Conservation (phyloP, 2,113 vertebrate genomes). For the Hirundichthys speculiger region DNA sequence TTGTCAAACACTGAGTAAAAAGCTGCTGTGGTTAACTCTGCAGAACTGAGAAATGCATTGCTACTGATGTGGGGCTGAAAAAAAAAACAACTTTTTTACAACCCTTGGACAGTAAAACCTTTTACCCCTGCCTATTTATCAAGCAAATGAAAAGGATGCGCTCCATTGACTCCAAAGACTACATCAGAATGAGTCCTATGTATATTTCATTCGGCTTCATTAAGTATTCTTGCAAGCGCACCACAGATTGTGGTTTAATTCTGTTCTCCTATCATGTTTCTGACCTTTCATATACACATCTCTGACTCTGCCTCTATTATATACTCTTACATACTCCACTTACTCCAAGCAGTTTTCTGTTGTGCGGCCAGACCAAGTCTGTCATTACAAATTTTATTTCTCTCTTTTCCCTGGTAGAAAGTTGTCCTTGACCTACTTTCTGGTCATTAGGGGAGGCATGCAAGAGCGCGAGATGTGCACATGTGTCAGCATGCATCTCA, state of each 20-base stretch:
- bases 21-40: too few relatives aligned
- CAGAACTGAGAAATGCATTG: too few relatives aligned
- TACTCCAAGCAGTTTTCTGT: slow-evolving; percentile 28
- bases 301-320: slow-evolving; percentile 28
- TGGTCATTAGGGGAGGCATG: slow-evolving; percentile 41
- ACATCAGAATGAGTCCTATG: slow-evolving; percentile 7
- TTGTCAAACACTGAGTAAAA: too few relatives aligned
- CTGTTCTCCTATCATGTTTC: neutral
- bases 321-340: slow-evolving; percentile 31
- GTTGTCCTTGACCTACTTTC: slow-evolving; percentile 79
- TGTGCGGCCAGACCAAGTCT: slow-evolving; percentile 36
- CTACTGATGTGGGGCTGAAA: too few relatives aligned
- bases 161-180: slow-evolving; percentile 10
- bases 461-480: slow-evolving; percentile 44
- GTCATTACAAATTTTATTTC: slow-evolving; percentile 54
- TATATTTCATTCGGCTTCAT: slow-evolving; percentile 18
- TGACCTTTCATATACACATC: slow-evolving; percentile 38
- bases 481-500: slow-evolving; percentile 57
- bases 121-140: slow-evolving; percentile 19
- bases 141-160: slow-evolving; percentile 24
- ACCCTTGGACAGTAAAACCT: too few relatives aligned
- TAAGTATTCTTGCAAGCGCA: slow-evolving; percentile 1
- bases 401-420: slow-evolving; percentile 62
- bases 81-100: too few relatives aligned
- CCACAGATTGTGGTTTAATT: slow-evolving; percentile 3